Percentiles rank a stretch among this genome's conserved stretches.
Evolutionary conservation across 2,888 invertebrate species (phyloP).

Genomic region (Heteromurus nitidus): DNA sequence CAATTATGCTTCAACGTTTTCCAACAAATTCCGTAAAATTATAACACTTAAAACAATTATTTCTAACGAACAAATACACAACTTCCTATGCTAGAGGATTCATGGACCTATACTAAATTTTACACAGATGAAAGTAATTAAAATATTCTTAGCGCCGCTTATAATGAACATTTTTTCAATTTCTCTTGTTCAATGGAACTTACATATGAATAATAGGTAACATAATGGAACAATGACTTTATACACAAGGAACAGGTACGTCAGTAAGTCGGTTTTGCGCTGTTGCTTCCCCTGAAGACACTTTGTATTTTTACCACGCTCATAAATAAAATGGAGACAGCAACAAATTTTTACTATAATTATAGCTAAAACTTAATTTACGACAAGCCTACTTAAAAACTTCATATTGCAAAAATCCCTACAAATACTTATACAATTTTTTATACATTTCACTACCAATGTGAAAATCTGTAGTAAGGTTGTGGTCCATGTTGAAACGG

Average conservation of each 20-base stretch:
- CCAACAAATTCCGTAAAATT: no score
- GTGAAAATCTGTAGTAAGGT: slow-evolving; percentile 73
- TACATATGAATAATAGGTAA: no score
- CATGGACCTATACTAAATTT: no score
- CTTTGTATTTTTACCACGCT: background rate
- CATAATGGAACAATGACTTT: background rate
- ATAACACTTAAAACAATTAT: no score
- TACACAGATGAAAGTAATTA: no score
- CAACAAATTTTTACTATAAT: background rate
- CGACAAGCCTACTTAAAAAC: background rate
- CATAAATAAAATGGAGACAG: background rate
- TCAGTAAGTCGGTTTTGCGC: slow-evolving; percentile 5
- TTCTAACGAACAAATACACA: no score
- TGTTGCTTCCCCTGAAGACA: background rate
- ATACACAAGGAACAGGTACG: slow-evolving; percentile 18
- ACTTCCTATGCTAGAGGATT: no score
- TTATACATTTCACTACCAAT: slow-evolving; percentile 71
- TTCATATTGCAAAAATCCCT: background rate
- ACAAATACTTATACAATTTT: background rate
- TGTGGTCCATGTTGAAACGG: slow-evolving; percentile 69
- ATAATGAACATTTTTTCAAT: no score
- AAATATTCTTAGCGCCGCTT: no score
- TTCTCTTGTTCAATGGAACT: no score
- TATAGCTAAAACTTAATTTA: background rate
- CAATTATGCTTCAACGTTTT: no score